Conservation (phyloP, 2,888 invertebrate genomes). For the Marronus borbonicus region DNA sequence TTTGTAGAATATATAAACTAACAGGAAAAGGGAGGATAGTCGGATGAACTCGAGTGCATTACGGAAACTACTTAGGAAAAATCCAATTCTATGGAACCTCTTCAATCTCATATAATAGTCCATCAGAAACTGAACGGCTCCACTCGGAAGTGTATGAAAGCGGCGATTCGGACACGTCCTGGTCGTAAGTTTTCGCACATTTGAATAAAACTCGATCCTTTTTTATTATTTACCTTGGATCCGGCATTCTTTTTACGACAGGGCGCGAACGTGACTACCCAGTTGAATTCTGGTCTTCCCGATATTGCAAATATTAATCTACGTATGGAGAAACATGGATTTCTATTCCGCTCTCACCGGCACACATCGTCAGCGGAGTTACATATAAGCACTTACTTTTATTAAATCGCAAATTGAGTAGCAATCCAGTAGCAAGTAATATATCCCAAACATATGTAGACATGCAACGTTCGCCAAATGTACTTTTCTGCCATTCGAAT, state of each 20-base stretch:
- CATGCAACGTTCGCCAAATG: too few relatives aligned
- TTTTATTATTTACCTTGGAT: slow-evolving; percentile 45
- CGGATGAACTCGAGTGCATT: slow-evolving; percentile 7
- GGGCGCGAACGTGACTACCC: slow-evolving; percentile 36
- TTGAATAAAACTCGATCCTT: slow-evolving; percentile 47
- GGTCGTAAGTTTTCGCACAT: slow-evolving; percentile 46
- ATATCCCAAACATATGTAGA: too few relatives aligned
- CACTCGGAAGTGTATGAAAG: slow-evolving; percentile 37
- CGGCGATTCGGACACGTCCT: slow-evolving; percentile 44
- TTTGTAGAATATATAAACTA: slow-evolving; percentile 14
- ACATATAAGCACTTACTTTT: slow-evolving; percentile 2
- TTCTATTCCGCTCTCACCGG: slow-evolving; percentile 10
- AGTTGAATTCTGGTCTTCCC: slow-evolving; percentile 28
- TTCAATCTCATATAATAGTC: slow-evolving; percentile 46
- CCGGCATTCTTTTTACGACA: slow-evolving; percentile 45
- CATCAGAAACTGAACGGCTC: slow-evolving; percentile 34
- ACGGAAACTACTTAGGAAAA: slow-evolving; percentile 37
- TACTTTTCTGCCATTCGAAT: too few relatives aligned
- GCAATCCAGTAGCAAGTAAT: neutral
- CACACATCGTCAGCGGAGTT: neutral
- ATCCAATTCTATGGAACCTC: slow-evolving; percentile 44
- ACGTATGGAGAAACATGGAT: slow-evolving; percentile 26
- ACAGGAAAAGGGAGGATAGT: slow-evolving; percentile 1
- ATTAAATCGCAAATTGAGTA: slow-evolving; percentile 26
- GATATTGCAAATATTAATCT: slow-evolving; percentile 40